Conservation (phyloP, 2,888 invertebrate species). For the Cyrtodaria siliqua region DNA sequence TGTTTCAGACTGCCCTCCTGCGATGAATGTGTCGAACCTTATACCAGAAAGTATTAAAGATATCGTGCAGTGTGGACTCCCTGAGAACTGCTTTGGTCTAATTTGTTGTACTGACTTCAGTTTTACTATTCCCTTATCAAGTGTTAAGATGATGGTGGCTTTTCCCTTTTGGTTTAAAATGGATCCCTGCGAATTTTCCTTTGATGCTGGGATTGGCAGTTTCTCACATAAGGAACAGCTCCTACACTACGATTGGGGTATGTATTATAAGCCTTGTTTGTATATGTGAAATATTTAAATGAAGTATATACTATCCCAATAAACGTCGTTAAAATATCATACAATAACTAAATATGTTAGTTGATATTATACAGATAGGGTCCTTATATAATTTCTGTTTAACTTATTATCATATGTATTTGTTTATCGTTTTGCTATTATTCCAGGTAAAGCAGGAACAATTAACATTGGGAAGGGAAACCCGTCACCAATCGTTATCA, state of each 20-base stretch:
- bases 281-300: no score
- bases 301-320: no score
- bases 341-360: no score
- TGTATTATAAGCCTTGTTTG: no score
- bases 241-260: slow-evolving; percentile 42
- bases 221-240: slow-evolving; percentile 17
- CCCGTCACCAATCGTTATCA: slow-evolving; percentile 5
- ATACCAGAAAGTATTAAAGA: slow-evolving; percentile 36
- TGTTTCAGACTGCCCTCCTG: slow-evolving; percentile 20
- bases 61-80: slow-evolving; percentile 41
- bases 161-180: slow-evolving; percentile 29
- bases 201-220: slow-evolving; percentile 16
- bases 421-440: neutral
- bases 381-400: no score
- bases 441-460: slow-evolving; percentile 11
- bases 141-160: slow-evolving; percentile 9
- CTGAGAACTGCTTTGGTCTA: slow-evolving; percentile 61
- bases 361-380: no score
- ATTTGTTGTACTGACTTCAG: slow-evolving; percentile 52
- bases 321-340: no score
- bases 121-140: slow-evolving; percentile 48
- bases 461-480: slow-evolving; percentile 12
- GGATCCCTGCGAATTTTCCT: slow-evolving; percentile 23
- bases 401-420: neutral
- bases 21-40: slow-evolving; percentile 14